These are phyloP conservation scores for Heliconius hermathena DNA, from an alignment of 1,140 invertebrate species.

Conservation along the genomic window DNA sequence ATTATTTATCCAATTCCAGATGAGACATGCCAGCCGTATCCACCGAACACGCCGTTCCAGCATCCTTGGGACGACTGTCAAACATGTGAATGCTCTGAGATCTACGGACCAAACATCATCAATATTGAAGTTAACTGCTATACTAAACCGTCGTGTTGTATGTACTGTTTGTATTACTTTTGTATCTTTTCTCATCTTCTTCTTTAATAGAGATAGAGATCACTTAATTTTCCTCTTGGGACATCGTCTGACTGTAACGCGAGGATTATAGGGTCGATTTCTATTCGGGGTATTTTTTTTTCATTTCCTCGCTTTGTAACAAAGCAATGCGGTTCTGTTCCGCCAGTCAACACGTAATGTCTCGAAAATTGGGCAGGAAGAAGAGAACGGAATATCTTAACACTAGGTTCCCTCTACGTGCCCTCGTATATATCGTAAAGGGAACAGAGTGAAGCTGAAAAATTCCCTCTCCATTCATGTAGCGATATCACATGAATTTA, in stretches of 20 bases:
- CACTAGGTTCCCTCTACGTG: too few relatives aligned
- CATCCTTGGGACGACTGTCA: constrained; percentile 75
- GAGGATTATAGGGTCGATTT: background rate
- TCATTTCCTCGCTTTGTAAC: background rate
- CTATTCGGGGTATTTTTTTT: too few relatives aligned
- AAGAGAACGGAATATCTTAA: too few relatives aligned
- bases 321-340: background rate
- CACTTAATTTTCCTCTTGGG: background rate
- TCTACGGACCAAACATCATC: constrained; percentile 37
- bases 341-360: background rate
- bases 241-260: background rate
- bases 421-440: too few relatives aligned
- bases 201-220: background rate
- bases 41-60: constrained; percentile 60
- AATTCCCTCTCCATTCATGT: too few relatives aligned
- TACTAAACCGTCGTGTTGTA: constrained; percentile 65
- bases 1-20: constrained; percentile 45
- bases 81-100: constrained; percentile 63
- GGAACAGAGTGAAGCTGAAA: too few relatives aligned
- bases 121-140: constrained; percentile 70
- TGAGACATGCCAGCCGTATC: constrained; percentile 62
- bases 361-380: background rate
- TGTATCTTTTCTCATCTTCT: background rate
- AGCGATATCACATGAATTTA: too few relatives aligned
- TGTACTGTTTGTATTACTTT: constrained; percentile 41